Evolutionary conservation across 1,140 invertebrate species (phyloP).

Genomic region (Drosophila pseudoananassae): DNA sequence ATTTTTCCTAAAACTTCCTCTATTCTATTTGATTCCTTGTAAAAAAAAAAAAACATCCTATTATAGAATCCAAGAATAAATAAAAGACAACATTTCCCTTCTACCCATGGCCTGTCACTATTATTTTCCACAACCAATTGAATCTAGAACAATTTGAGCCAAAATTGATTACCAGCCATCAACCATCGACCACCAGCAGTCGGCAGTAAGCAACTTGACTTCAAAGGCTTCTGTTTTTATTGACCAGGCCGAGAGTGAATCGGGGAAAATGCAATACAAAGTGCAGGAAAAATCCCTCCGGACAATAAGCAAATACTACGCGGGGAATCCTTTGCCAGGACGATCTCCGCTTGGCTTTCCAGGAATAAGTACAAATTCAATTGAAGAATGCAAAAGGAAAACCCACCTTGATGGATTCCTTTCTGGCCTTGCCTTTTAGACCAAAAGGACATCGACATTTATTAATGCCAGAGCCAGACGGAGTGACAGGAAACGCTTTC

Average conservation of each 20-base stretch:
- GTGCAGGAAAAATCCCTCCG: slow-evolving; percentile 18
- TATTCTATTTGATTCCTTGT: no score
- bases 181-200: slow-evolving; percentile 1
- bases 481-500: slow-evolving; percentile 70
- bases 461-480: slow-evolving; percentile 29
- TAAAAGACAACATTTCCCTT: neutral
- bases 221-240: slow-evolving; percentile 23
- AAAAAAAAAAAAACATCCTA: no score
- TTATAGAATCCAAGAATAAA: neutral
- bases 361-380: slow-evolving; percentile 3
- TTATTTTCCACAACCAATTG: neutral
- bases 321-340: neutral
- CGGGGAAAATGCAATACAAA: slow-evolving; percentile 24
- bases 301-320: slow-evolving; percentile 16
- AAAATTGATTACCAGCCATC: slow-evolving; percentile 27
- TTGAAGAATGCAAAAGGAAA: neutral
- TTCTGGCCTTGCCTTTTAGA: slow-evolving; percentile 18
- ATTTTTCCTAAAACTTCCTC: no score
- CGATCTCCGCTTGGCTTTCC: slow-evolving; percentile 21
- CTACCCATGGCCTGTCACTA: neutral
- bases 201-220: slow-evolving; percentile 2
- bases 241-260: neutral
- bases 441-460: slow-evolving; percentile 33
- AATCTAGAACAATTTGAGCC: neutral
- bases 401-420: slow-evolving; percentile 12